These are phyloP conservation scores for Sprattus sprattus DNA, from an alignment of 2,113 vertebrate genomes.

Conservation along the genomic window DNA sequence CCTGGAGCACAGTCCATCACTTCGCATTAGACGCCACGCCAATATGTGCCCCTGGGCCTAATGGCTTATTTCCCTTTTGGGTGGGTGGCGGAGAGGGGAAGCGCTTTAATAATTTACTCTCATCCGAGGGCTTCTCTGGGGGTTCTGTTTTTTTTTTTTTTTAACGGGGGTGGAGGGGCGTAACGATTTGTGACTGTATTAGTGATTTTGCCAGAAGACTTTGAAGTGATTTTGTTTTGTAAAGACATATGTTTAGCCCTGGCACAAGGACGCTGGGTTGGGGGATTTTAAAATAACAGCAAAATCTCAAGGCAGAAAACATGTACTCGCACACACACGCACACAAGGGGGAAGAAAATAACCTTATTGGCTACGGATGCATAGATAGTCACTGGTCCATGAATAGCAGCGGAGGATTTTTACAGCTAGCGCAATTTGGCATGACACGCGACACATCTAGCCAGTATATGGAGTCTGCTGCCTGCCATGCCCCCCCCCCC, in stretches of 20 bases:
- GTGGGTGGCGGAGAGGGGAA: neutral
- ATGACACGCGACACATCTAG: neutral
- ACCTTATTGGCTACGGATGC: neutral
- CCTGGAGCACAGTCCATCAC: neutral
- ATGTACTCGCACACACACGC: neutral
- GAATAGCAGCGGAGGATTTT: neutral
- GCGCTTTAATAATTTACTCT: neutral
- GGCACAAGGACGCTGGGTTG: neutral
- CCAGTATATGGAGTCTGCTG: neutral
- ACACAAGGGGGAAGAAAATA: neutral
- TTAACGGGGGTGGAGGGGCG: neutral
- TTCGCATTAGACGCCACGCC: neutral
- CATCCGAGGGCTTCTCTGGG: neutral
- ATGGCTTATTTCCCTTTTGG: neutral
- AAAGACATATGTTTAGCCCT: slow-evolving; percentile 7
- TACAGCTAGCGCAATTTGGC: neutral
- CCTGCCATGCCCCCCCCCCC: neutral
- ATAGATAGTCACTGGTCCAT: neutral
- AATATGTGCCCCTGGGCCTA: neutral
- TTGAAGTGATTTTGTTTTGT: neutral
- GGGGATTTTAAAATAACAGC: neutral
- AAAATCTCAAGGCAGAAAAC: neutral
- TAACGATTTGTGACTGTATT: neutral
- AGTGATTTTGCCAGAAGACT: neutral
- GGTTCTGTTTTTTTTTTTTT: neutral